Percentiles rank a stretch among this genome's conserved stretches.
phyloP scores from a whole-genome alignment of 2,888 invertebrate species.

The Hemithea aestivaria region DNA sequence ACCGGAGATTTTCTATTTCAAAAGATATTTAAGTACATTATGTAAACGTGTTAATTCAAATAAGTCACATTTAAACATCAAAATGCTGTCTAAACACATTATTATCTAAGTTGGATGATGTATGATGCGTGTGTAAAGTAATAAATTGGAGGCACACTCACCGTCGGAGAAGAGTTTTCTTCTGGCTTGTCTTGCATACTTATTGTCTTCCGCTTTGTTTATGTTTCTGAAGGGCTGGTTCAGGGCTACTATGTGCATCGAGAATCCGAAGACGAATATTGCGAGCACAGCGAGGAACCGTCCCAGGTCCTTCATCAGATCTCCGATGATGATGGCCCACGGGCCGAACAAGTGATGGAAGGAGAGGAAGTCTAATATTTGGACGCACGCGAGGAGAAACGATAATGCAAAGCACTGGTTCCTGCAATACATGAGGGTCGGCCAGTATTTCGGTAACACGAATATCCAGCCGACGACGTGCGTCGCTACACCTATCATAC shows the following conservation, averaged over 20 bases:
- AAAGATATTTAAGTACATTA: slow-evolving; percentile 40
- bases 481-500: slow-evolving; percentile 93
- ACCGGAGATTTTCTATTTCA: slow-evolving; percentile 63
- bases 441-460: slow-evolving; percentile 85
- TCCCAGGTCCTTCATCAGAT: slow-evolving; percentile 95
- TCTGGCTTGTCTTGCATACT: slow-evolving; percentile 75
- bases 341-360: slow-evolving; percentile 99
- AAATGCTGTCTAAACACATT: slow-evolving; percentile 8
- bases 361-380: slow-evolving; percentile 97
- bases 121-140: slow-evolving; percentile 17
- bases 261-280: slow-evolving; percentile 99
- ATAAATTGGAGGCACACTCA: slow-evolving; percentile 59
- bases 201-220: slow-evolving; percentile 79
- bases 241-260: slow-evolving; percentile 96
- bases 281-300: slow-evolving; percentile 97
- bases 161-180: slow-evolving; percentile 85
- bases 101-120: slow-evolving; percentile 13
- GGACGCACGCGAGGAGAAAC: slow-evolving; percentile 97
- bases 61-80: slow-evolving; percentile 20
- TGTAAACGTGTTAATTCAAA: slow-evolving; percentile 21
- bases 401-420: slow-evolving; percentile 98
- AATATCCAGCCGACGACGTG: slow-evolving; percentile 90
- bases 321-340: slow-evolving; percentile 99
- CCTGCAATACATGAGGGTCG: slow-evolving; percentile 93
- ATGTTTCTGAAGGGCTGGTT: slow-evolving; percentile 94